A percentile compares a stretch with the other conserved stretches of the same genome.
Evolutionary conservation across 2,888 invertebrate genomes (phyloP).

Genomic region (Hypomecis atomaria): DNA sequence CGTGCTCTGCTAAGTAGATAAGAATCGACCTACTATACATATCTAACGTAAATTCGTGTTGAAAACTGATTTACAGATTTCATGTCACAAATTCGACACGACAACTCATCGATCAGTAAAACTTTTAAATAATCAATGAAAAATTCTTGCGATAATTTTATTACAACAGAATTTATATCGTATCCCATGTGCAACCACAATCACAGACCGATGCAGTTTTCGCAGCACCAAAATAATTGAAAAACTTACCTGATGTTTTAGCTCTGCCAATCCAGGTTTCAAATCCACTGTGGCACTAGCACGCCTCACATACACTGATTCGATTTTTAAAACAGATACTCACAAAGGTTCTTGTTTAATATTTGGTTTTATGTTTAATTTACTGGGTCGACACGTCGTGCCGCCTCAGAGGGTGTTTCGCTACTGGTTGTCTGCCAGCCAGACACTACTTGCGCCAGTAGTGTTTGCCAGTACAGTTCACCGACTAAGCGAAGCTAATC

Average conservation of each 20-base stretch:
- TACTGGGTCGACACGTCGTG: conserved; percentile 45
- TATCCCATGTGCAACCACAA: not conserved
- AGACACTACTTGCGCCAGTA: conserved; percentile 35
- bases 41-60: no score
- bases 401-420: conserved; percentile 47
- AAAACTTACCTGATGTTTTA: conserved; percentile 47
- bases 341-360: conserved; percentile 53
- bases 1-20: no score
- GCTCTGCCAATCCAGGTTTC: conserved; percentile 52
- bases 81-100: no score
- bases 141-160: no score
- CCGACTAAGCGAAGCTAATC: not conserved
- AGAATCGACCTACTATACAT: no score
- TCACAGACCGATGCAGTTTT: conserved; percentile 12
- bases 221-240: conserved; percentile 5
- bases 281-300: conserved; percentile 50
- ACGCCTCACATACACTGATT: conserved; percentile 54
- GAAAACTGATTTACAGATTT: no score
- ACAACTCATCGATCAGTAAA: not conserved
- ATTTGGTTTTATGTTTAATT: conserved; percentile 44
- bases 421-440: conserved; percentile 47
- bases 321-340: conserved; percentile 44
- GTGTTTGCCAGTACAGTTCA: conserved; percentile 2
- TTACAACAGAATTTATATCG: not conserved
- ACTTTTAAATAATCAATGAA: not conserved